Percentiles rank a stretch among this genome's conserved stretches.
phyloP scores from a whole-genome alignment of 30 jellyfish, hydroid and myxozoan species.

The Aurelia aurita complex sp. Pacific region DNA sequence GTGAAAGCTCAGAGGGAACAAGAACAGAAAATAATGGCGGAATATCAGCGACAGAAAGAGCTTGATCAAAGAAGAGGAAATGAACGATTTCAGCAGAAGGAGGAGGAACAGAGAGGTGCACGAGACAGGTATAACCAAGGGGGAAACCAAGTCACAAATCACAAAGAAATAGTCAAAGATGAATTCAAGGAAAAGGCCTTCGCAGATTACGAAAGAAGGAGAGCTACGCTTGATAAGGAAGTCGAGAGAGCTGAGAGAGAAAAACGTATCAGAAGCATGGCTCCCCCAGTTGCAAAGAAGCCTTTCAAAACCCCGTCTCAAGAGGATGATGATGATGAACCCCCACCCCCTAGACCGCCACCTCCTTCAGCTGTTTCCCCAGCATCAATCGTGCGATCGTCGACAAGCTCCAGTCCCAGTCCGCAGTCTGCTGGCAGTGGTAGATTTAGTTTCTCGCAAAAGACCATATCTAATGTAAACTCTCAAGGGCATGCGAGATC shows the following conservation, averaged over 20 bases:
- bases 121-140: background rate
- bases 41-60: constrained; percentile 67
- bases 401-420: constrained; percentile 57
- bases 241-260: constrained; percentile 53
- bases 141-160: background rate
- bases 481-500: constrained; percentile 2
- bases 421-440: constrained; percentile 45
- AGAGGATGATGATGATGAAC: constrained; percentile 77
- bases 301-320: constrained; percentile 13
- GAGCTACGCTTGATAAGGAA: constrained; percentile 80
- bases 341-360: constrained; percentile 99
- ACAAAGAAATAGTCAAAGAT: constrained; percentile 41
- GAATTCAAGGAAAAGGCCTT: constrained; percentile 76
- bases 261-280: constrained; percentile 24
- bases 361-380: constrained; percentile 82
- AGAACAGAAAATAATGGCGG: constrained; percentile 77
- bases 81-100: background rate
- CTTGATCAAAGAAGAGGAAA: constrained; percentile 21
- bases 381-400: constrained; percentile 35
- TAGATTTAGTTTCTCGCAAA: constrained; percentile 55
- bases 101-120: background rate
- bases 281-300: constrained; percentile 60
- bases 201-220: constrained; percentile 78
- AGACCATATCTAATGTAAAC: constrained; percentile 31
- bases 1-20: constrained; percentile 66